phyloP scores from a whole-genome alignment of 2,113 vertebrate species.

The Glaucomys volans region DNA sequence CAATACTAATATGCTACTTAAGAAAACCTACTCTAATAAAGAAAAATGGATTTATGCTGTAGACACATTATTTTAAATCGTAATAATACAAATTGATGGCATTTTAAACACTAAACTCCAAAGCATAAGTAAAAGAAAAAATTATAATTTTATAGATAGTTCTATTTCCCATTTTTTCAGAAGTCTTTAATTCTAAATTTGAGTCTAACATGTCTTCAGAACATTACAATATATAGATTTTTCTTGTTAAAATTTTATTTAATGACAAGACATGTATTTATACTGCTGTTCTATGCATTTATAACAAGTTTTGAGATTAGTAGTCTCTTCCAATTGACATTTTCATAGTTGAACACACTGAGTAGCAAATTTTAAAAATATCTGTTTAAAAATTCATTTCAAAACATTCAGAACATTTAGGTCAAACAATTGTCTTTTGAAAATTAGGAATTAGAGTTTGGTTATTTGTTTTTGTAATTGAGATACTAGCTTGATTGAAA shows the following conservation, averaged over 20 bases:
- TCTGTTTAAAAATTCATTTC: not conserved
- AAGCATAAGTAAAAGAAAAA: not conserved
- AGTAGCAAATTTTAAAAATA: not conserved
- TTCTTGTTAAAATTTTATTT: not conserved
- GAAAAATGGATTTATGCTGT: not conserved
- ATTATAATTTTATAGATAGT: not conserved
- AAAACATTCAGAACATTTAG: not conserved
- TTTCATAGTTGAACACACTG: not conserved
- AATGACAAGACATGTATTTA: not conserved
- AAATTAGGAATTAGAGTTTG: not conserved
- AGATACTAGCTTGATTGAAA: not conserved
- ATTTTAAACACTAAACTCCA: constrained; percentile 6
- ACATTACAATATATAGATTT: not conserved
- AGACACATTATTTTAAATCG: not conserved
- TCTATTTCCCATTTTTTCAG: not conserved
- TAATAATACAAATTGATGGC: not conserved
- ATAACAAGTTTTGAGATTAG: not conserved
- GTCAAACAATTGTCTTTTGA: not conserved
- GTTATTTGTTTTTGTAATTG: not conserved
- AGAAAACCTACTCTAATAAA: not conserved
- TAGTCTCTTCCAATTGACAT: not conserved
- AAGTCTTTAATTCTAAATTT: not conserved
- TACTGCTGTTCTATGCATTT: not conserved
- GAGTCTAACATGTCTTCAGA: not conserved
- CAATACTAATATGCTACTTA: not conserved